These are phyloP conservation scores for Actinemys pallida DNA, from an alignment of 2,113 vertebrate species.

Conservation along the genomic window DNA sequence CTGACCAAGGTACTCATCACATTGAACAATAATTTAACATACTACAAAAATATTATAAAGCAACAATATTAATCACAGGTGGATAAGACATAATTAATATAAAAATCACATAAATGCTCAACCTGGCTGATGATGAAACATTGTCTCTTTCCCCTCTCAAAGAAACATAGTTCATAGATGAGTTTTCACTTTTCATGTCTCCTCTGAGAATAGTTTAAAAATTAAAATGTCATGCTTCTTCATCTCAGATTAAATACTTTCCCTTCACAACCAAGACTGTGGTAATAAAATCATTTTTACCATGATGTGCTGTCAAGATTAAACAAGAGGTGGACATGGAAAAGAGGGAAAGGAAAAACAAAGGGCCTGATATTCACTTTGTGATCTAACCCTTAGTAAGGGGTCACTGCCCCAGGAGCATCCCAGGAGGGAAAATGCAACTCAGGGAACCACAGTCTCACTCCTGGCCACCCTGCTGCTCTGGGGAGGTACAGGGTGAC, in stretches of 20 bases:
- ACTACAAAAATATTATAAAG: neutral
- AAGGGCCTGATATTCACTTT: neutral
- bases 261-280: conserved; percentile 15
- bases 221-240: neutral
- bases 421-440: neutral
- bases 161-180: neutral
- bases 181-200: conserved; percentile 43
- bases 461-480: neutral
- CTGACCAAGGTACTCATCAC: neutral
- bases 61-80: neutral
- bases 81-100: neutral
- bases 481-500: neutral
- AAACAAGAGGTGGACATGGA: neutral
- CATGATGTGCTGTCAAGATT: neutral
- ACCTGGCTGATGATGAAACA: neutral
- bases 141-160: neutral
- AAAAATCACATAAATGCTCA: neutral
- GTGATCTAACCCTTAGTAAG: neutral
- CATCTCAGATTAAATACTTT: conserved; percentile 8
- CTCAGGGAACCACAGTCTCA: neutral
- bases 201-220: conserved; percentile 30
- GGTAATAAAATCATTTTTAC: conserved; percentile 39
- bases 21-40: neutral
- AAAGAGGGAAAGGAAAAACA: neutral
- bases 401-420: neutral